Conservation (phyloP, 2,888 invertebrate species). For the Lomographa bimaculata region DNA sequence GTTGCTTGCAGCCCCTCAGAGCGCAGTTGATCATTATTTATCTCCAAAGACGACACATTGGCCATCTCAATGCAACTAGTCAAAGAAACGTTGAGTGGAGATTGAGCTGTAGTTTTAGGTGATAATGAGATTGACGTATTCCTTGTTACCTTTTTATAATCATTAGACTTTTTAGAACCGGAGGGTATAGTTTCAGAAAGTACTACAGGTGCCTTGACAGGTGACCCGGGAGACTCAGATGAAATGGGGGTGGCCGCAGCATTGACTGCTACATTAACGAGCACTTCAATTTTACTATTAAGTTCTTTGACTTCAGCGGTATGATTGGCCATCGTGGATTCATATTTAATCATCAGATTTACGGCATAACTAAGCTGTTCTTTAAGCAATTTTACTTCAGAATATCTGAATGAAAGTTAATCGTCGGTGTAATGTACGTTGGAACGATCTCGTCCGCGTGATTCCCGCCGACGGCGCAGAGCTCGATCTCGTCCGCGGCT, state of each 20-base stretch:
- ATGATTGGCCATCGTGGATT: background rate
- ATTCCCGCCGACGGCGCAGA: background rate
- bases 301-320: background rate
- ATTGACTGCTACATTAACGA: background rate
- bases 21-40: too few relatives aligned
- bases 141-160: background rate
- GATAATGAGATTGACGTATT: too few relatives aligned
- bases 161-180: background rate
- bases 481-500: conserved; percentile 1
- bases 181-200: background rate
- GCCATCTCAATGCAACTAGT: too few relatives aligned
- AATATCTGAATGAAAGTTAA: conserved; percentile 7
- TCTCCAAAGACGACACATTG: too few relatives aligned
- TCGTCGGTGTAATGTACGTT: conserved; percentile 24
- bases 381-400: background rate
- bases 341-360: background rate
- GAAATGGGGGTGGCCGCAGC: background rate
- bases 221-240: too few relatives aligned
- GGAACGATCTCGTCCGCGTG: conserved; percentile 5
- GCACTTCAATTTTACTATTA: background rate
- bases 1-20: too few relatives aligned
- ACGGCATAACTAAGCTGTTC: background rate
- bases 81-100: too few relatives aligned
- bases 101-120: too few relatives aligned
- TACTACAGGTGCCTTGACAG: too few relatives aligned